Base-by-base conservation (phyloP, 2,797 vertebrate species). In the Smutsia temminckii region DNA sequence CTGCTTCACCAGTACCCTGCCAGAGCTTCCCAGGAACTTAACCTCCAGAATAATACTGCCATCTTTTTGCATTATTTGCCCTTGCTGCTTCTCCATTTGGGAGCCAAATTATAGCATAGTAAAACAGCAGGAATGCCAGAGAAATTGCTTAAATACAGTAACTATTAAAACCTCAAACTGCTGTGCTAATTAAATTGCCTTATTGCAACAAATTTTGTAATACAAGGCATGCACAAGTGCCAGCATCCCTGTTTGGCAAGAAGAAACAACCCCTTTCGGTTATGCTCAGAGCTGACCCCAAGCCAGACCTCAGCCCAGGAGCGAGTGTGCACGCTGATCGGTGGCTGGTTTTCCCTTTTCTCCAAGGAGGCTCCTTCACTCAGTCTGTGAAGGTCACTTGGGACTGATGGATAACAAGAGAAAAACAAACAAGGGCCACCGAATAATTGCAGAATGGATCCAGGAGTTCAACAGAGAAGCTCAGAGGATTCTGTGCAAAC, bases 81-180 rank as follows among this genome's bases (percentile, higher is more conserved):
- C 95, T 97, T 94, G 72, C 94, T 97, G 68, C 93, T 97, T 91
- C 93, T 97, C 89, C 96, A 97, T 98, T 98, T 95, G 97, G 95
- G 93, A 98, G 80, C 51, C 72, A 97, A 97, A 97, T 98, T 98
- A 98, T 95, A 95, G 87, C 80, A 74, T 98, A 97, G 94, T 98
- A 97, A 98, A 97, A 90, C 90, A 95, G 78, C 83, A 97, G 96
- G 97, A 92, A 53, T 95, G 75, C 89, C 96, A 55, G 74, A 90
- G 96, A 98, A 98, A 97, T 97, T 88, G 95, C 93, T 98, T 98
- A 98, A 98, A 97, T 97, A 96, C 90, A 97, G 97, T 96, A 97
- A 95, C 91, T 97, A 94, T 95, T 97, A 95, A 98, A 98, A 96
- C 89, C 86, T 97, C 40, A 97, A 98, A 93, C 74, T 95, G 94